A percentile compares a stretch with the other conserved stretches of the same genome.
Conservation (phyloP, 2,113 vertebrate genomes). For the Ptilorrhoa leucosticta region DNA sequence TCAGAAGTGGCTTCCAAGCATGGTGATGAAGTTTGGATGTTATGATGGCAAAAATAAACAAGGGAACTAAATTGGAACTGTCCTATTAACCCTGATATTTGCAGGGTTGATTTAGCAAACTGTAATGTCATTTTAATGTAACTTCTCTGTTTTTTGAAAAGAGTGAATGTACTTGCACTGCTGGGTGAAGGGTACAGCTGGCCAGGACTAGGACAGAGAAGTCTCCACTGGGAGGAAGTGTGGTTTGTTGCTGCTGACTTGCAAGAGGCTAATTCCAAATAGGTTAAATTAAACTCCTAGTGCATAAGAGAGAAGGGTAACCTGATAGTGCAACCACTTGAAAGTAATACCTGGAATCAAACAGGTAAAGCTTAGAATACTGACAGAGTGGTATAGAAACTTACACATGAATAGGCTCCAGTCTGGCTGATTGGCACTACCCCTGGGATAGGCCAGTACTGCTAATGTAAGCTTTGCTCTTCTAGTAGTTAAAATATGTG, state of each 20-base stretch:
- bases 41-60: background rate
- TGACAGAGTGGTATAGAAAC: background rate
- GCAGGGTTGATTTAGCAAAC: background rate
- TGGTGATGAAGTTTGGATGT: background rate
- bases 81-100: background rate
- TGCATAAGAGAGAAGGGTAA: background rate
- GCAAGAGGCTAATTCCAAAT: background rate
- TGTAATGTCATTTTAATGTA: background rate
- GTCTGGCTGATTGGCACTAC: background rate
- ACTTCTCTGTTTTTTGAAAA: background rate
- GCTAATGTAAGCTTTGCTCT: background rate
- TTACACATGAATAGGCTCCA: background rate
- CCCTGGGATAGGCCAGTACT: background rate
- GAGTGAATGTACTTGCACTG: background rate
- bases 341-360: slow-evolving; percentile 1
- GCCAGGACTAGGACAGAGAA: background rate
- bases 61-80: background rate
- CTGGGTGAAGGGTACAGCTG: background rate
- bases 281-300: background rate
- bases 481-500: background rate
- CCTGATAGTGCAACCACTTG: background rate
- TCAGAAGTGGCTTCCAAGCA: background rate
- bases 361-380: background rate
- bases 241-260: background rate
- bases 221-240: background rate